Conservation (phyloP, 2,888 invertebrate genomes). For the Sminthurides aquaticus region DNA sequence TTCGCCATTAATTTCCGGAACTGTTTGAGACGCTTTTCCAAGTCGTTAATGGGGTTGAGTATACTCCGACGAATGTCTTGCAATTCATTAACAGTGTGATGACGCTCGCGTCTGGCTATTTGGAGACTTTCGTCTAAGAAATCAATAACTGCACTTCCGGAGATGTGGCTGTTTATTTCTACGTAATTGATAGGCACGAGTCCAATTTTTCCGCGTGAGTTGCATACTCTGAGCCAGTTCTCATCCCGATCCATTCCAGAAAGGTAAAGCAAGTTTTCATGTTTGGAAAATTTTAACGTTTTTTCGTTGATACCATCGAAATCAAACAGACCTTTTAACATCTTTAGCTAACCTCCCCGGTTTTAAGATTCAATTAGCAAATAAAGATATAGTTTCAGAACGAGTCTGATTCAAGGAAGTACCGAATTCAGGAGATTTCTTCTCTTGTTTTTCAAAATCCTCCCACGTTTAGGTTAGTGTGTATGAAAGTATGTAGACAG, state of each 20-base stretch:
- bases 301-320: constrained; percentile 38
- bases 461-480: too few species aligned
- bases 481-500: too few species aligned
- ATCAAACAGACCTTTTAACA: constrained; percentile 41
- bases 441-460: too few species aligned
- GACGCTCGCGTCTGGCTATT: constrained; percentile 29
- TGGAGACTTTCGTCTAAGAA: constrained; percentile 39
- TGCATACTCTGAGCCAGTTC: constrained; percentile 45
- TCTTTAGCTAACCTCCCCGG: constrained; percentile 17
- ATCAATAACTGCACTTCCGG: constrained; percentile 27
- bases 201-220: constrained; percentile 44
- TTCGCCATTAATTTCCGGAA: constrained; percentile 33
- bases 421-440: too few species aligned
- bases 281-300: constrained; percentile 35
- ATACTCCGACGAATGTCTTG: constrained; percentile 33
- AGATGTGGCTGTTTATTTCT: constrained; percentile 31
- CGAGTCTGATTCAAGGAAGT: too few species aligned
- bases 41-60: constrained; percentile 29
- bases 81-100: constrained; percentile 27
- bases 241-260: constrained; percentile 35
- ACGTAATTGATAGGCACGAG: constrained; percentile 45
- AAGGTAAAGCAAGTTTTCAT: constrained; percentile 37
- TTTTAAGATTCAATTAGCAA: too few species aligned
- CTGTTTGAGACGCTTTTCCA: constrained; percentile 28
- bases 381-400: too few species aligned